Percentiles rank a stretch among this genome's conserved stretches.
Evolutionary conservation across 2,113 vertebrate species (phyloP).

Genomic region (Talpa occidentalis): DNA sequence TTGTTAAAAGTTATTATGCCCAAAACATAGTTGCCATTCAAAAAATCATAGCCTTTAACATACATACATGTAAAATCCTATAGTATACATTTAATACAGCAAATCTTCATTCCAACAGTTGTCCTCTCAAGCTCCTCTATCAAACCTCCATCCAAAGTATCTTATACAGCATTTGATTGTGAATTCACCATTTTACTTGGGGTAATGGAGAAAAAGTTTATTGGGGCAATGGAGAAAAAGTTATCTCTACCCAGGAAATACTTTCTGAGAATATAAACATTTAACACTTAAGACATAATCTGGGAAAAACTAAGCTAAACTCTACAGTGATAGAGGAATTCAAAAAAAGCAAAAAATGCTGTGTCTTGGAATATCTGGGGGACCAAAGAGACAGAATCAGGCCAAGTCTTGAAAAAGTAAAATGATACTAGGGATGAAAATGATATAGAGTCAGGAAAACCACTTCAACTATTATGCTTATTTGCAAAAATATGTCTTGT

Average conservation of each 20-base stretch:
- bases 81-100: not conserved
- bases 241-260: not conserved
- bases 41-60: not conserved
- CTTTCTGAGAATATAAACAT: not conserved
- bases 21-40: not conserved
- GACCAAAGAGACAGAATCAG: not conserved
- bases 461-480: not conserved
- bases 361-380: not conserved
- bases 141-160: not conserved
- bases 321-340: not conserved
- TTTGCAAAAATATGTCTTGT: not conserved
- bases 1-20: not conserved
- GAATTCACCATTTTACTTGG: not conserved
- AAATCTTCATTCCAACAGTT: not conserved
- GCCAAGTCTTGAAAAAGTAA: not conserved
- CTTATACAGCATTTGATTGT: not conserved
- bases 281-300: not conserved
- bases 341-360: not conserved
- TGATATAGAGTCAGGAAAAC: not conserved
- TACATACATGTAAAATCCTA: not conserved
- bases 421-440: not conserved
- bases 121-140: not conserved
- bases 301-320: not conserved
- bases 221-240: not conserved
- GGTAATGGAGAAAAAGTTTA: not conserved